These are phyloP conservation scores for Fistularia tabacaria DNA, from an alignment of 2,797 vertebrate species.

Conservation along the genomic window DNA sequence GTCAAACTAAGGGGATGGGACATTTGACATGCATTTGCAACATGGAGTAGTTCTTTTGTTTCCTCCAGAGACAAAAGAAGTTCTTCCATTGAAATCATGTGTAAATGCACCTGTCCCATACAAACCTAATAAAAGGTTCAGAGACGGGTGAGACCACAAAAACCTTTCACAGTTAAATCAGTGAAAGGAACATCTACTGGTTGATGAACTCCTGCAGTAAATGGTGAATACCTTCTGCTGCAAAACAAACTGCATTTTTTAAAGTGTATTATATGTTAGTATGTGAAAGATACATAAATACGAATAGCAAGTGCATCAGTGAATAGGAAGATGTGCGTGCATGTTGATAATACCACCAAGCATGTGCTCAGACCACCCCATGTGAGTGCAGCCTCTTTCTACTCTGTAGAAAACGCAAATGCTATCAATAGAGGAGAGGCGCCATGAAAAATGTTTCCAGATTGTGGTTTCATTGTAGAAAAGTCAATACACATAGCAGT, in stretches of 20 bases:
- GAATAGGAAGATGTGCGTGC: constrained; percentile 33
- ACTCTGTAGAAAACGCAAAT: constrained; percentile 8
- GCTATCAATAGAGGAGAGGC: constrained; percentile 14
- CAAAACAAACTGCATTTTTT: too few relatives aligned
- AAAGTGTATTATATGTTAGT: constrained; percentile 23
- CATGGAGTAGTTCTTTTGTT: constrained; percentile 6
- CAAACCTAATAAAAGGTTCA: constrained; percentile 13
- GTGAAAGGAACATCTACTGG: too few relatives aligned
- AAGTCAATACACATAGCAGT: too few relatives aligned
- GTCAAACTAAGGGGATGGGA: constrained; percentile 31
- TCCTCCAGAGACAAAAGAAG: background rate
- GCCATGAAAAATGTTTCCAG: background rate
- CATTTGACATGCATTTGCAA: constrained; percentile 8
- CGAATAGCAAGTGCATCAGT: constrained; percentile 10
- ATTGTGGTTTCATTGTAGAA: background rate
- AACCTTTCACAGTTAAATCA: constrained; percentile 26
- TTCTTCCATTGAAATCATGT: background rate
- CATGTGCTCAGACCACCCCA: constrained; percentile 33
- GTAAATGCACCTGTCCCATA: constrained; percentile 5
- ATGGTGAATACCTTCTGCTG: too few relatives aligned
- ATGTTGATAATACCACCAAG: constrained; percentile 37
- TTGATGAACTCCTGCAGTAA: too few relatives aligned
- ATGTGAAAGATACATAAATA: constrained; percentile 12
- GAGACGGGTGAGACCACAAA: background rate
- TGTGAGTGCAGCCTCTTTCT: constrained; percentile 57